phyloP scores from a whole-genome alignment of 2,113 vertebrate species.

The Microtus richardsoni region DNA sequence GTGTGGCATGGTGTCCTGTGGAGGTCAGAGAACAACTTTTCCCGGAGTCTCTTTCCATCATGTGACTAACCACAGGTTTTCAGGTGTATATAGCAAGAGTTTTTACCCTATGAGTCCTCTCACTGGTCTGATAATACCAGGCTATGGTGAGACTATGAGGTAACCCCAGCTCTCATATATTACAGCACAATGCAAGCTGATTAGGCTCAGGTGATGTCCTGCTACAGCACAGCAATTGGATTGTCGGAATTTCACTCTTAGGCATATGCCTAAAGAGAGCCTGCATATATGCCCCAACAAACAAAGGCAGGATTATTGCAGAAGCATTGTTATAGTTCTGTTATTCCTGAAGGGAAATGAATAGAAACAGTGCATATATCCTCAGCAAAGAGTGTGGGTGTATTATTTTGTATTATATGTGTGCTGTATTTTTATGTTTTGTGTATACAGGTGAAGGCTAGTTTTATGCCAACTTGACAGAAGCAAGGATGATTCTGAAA shows the following conservation, averaged over 20 bases:
- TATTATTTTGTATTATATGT: background rate
- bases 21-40: background rate
- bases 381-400: background rate
- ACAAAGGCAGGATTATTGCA: background rate
- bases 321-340: background rate
- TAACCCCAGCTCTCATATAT: background rate
- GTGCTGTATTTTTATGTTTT: background rate
- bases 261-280: background rate
- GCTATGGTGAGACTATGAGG: background rate
- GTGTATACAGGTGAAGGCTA: background rate
- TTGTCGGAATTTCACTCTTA: background rate
- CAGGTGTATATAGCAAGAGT: background rate
- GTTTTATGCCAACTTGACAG: background rate
- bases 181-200: background rate
- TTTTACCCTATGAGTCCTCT: too few relatives aligned
- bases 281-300: background rate
- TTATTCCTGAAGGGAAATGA: background rate
- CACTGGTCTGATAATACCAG: background rate
- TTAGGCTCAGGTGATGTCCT: background rate
- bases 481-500: background rate
- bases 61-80: background rate
- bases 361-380: background rate
- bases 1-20: too few relatives aligned
- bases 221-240: background rate
- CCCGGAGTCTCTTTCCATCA: background rate